Percentiles rank a stretch among this genome's conserved stretches.
Evolutionary conservation across 2,888 invertebrate species (phyloP).

Genomic region (Aquatica leii): DNA sequence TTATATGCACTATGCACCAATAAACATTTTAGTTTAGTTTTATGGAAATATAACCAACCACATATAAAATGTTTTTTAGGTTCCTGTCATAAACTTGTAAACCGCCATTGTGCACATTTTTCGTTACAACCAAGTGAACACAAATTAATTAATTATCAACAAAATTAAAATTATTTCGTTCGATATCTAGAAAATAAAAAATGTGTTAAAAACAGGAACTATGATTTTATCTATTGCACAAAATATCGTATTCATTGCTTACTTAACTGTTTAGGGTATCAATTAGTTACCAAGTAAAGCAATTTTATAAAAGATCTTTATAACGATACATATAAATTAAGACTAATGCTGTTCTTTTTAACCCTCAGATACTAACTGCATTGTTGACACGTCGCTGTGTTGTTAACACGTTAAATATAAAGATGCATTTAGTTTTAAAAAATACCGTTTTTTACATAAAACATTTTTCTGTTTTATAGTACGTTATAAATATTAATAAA

Average conservation of each 20-base stretch:
- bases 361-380: no score
- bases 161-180: constrained; percentile 28
- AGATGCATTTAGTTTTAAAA: no score
- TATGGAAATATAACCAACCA: constrained; percentile 21
- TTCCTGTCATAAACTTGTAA: constrained; percentile 18
- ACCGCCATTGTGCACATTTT: constrained; percentile 12
- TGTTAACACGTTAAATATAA: no score
- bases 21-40: not conserved
- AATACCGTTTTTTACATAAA: no score
- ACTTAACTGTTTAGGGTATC: constrained; percentile 26
- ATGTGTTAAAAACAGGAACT: constrained; percentile 27
- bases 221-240: constrained; percentile 22
- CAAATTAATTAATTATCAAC: constrained; percentile 24
- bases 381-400: not conserved
- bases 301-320: constrained; percentile 19
- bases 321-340: constrained; percentile 24
- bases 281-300: constrained; percentile 23
- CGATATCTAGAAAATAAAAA: constrained; percentile 9
- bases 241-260: constrained; percentile 21
- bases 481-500: no score
- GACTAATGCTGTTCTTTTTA: constrained; percentile 6
- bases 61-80: not conserved
- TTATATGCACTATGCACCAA: not conserved
- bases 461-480: no score
- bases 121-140: constrained; percentile 24